Base-by-base conservation (phyloP, 2,888 invertebrate species). In the Synergus gifuensis region DNA sequence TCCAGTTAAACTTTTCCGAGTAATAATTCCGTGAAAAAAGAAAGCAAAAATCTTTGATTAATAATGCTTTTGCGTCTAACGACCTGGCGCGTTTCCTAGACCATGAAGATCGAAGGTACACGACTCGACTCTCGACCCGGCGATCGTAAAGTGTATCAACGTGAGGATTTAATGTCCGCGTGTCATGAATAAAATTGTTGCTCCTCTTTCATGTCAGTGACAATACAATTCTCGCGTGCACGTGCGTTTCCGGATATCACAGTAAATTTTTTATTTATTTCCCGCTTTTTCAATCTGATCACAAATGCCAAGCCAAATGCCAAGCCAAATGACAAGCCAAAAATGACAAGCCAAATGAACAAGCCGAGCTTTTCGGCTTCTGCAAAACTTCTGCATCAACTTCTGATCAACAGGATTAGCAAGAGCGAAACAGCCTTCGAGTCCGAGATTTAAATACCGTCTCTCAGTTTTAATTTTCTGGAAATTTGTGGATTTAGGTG, bases 131-230 rank as follows among this genome's bases (percentile, higher is more conserved):
- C 69, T 69, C 69, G 69, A 69, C 69, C 49, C 49, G 14, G 49
- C 49, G 28, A 69, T 69, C 69, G 69, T 69, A 69, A 49, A 49
- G 3, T 46, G 46, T 49, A 28, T 9, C n/a, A 54, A 54, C n/a
- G 7, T 54, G n/a, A 49, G 28, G 46, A 28, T 69, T 49, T 69
- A 69, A 69, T 69, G n/a, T 69, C 67, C 49, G 69, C 69, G 49
- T 36, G 69, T 69, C 69, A 69, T 69, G 36, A 69, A 69, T 69
- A 69, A 69, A 69, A 69, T 69, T 69, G 69, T 69, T 69, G 69
- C 49, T 69, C 36, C 69, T 28, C 46, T 16, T 18, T 18, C 18
- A 66, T n/a, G 16, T 66, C 28, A 16, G 8, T 28, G 11, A 28
- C 8, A 69, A 69, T 42, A 66, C 12, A 66, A 66, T 18, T 12